Evolutionary conservation across 1,140 invertebrate genomes (phyloP).

Genomic region (Frieseomelitta varia): DNA sequence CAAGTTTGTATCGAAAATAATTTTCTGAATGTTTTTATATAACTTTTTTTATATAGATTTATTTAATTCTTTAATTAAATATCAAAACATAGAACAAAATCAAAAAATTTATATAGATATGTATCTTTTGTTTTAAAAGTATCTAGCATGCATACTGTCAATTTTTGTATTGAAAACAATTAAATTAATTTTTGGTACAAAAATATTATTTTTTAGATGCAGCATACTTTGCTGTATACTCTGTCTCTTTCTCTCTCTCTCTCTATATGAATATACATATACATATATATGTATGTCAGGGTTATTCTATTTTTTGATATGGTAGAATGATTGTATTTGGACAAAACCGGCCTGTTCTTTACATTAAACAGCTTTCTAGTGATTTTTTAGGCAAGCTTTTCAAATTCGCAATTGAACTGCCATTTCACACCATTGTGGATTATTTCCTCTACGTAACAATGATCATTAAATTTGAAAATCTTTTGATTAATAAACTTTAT

Average conservation of each 20-base stretch:
- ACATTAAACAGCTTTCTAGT: conserved; percentile 48
- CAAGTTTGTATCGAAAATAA: not conserved
- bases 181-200: not conserved
- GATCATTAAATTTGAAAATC: conserved; percentile 28
- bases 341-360: conserved; percentile 37
- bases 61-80: not conserved
- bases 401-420: conserved; percentile 46
- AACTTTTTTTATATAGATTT: not conserved
- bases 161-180: not conserved
- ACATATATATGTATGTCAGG: too few species aligned
- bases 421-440: conserved; percentile 33
- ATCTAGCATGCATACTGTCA: not conserved
- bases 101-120: not conserved
- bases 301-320: conserved; percentile 72
- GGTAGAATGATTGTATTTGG: conserved; percentile 47
- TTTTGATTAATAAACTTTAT: conserved; percentile 34
- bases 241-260: not conserved
- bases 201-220: conserved; percentile 30
- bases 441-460: conserved; percentile 31
- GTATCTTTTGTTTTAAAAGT: not conserved
- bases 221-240: conserved; percentile 17
- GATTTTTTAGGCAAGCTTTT: conserved; percentile 44
- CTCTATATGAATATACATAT: too few species aligned
- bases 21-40: not conserved
- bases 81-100: not conserved